Conservation (phyloP, 1,140 invertebrate species). For the Pectinophora gossypiella region DNA sequence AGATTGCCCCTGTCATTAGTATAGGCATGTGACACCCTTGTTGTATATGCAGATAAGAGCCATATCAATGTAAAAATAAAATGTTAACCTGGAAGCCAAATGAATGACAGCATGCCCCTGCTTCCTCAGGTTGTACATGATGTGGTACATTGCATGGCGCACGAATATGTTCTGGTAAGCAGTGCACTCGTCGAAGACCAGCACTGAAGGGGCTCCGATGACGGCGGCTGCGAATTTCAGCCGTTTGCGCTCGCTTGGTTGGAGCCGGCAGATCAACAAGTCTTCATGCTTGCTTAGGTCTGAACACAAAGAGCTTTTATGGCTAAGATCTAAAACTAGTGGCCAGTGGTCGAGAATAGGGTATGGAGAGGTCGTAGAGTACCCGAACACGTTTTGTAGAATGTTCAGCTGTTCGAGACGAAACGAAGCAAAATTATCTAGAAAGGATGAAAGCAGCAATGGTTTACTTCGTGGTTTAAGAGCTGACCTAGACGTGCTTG, state of each 20-base stretch:
- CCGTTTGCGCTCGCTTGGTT: slow-evolving; percentile 22
- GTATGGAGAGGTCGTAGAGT: too few species aligned
- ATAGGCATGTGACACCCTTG: too few species aligned
- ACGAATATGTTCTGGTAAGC: slow-evolving; percentile 51
- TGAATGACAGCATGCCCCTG: slow-evolving; percentile 40
- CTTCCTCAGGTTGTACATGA: slow-evolving; percentile 39
- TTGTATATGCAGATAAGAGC: too few species aligned
- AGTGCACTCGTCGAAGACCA: slow-evolving; percentile 51
- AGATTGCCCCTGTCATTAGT: too few species aligned
- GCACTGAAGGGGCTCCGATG: slow-evolving; percentile 39
- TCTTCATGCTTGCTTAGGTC: slow-evolving; percentile 10
- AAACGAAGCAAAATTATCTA: too few species aligned
- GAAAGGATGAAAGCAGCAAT: too few species aligned
- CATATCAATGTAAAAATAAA: too few species aligned
- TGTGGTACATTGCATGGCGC: slow-evolving; percentile 44
- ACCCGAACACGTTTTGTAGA: slow-evolving; percentile 27
- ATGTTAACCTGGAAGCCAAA: background rate
- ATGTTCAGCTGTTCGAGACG: background rate
- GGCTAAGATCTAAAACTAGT: too few species aligned
- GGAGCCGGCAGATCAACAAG: slow-evolving; percentile 21
- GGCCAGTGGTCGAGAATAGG: too few species aligned
- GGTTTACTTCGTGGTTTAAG: slow-evolving; percentile 29
- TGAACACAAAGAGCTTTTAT: too few species aligned
- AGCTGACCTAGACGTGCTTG: slow-evolving; percentile 23
- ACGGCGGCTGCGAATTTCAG: slow-evolving; percentile 46